A percentile compares a stretch with the other conserved stretches of the same genome.
phyloP scores from a whole-genome alignment of 1,140 invertebrate genomes.

The Geopemphigus sp. region DNA sequence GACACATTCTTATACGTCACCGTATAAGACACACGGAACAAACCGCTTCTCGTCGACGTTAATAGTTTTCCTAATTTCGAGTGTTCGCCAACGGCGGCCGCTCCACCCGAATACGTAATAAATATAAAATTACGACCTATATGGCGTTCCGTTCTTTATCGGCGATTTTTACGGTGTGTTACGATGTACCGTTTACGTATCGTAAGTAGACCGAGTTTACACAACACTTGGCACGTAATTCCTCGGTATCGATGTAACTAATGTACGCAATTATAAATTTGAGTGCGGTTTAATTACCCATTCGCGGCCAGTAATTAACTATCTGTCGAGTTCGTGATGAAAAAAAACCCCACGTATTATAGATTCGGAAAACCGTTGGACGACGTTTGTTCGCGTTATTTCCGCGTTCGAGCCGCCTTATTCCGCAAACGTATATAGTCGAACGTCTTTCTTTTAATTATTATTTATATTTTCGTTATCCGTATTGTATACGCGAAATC shows the following conservation, averaged over 20 bases:
- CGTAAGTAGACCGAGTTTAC: neutral
- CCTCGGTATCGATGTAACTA: neutral
- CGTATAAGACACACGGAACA: too few species aligned
- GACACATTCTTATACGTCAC: neutral
- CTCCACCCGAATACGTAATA: too few species aligned
- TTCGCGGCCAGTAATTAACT: neutral
- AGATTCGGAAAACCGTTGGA: neutral
- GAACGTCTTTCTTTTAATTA: too few species aligned
- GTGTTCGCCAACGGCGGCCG: neutral
- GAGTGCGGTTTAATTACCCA: neutral
- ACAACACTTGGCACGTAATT: neutral
- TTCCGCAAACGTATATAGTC: too few species aligned
- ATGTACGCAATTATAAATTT: neutral
- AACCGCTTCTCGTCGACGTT: neutral
- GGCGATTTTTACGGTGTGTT: too few species aligned
- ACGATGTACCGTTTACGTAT: too few species aligned
- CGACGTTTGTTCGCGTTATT: neutral
- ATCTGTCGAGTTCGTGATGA: neutral
- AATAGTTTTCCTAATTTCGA: neutral
- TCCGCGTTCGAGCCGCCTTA: neutral
- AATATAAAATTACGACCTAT: too few species aligned
- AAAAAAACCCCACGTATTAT: too few species aligned
- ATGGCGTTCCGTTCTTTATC: too few species aligned
- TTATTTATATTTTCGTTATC: too few species aligned
- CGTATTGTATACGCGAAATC: too few species aligned